phyloP scores from a whole-genome alignment of 1,140 invertebrate species.

The Bombus fervidus region DNA sequence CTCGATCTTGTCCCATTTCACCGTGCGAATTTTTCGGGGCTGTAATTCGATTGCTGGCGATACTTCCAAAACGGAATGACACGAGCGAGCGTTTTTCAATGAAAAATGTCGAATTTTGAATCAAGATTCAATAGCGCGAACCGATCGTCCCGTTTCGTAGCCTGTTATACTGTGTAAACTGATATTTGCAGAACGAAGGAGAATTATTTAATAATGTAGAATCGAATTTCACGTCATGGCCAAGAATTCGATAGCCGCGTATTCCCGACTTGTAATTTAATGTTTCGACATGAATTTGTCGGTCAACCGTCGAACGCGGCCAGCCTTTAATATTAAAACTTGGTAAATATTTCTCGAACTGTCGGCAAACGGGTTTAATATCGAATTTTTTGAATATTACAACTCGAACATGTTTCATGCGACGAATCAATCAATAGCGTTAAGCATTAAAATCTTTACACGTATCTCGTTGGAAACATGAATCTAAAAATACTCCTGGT shows the following conservation, averaged over 20 bases:
- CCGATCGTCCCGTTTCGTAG: background rate
- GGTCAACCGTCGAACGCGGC: background rate
- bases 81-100: no score
- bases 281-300: background rate
- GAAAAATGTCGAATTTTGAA: background rate
- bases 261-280: background rate
- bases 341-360: background rate
- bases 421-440: no score
- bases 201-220: constrained; percentile 5
- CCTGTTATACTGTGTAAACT: background rate
- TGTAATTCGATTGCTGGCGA: background rate
- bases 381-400: background rate
- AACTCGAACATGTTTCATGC: no score
- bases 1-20: background rate
- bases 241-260: background rate
- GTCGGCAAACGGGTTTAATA: background rate
- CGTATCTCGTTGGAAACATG: no score
- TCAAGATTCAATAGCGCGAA: background rate
- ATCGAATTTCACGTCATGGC: background rate
- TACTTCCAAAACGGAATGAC: background rate
- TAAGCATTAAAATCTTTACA: no score
- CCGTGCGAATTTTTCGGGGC: background rate
- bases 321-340: background rate
- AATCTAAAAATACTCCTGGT: no score
- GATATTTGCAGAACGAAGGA: background rate